phyloP scores from a whole-genome alignment of 2,113 vertebrate species.

The Epinephelus fuscoguttatus region DNA sequence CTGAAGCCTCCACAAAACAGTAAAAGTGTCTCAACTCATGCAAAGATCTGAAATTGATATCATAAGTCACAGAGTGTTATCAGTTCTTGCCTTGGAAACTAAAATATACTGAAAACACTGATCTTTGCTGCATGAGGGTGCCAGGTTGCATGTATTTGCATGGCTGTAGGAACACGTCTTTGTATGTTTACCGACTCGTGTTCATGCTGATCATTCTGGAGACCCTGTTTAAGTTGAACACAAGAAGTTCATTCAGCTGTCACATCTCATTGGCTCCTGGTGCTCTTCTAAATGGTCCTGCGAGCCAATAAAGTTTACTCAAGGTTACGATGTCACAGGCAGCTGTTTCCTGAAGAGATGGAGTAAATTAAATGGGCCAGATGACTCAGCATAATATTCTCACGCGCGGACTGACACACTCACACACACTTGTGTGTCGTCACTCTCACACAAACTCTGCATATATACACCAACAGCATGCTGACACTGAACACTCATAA shows the following conservation, averaged over 20 bases:
- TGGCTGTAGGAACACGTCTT: background rate
- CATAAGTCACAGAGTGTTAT: background rate
- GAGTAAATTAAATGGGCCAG: slow-evolving; percentile 63
- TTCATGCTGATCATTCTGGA: background rate
- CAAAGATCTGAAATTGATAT: slow-evolving; percentile 20
- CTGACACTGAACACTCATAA: slow-evolving; percentile 20
- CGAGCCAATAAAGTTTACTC: slow-evolving; percentile 68
- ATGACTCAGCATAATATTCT: slow-evolving; percentile 65
- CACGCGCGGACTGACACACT: slow-evolving; percentile 3
- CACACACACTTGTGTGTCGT: slow-evolving; percentile 4
- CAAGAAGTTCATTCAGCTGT: slow-evolving; percentile 43
- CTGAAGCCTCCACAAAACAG: background rate
- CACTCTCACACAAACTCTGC: slow-evolving; percentile 15
- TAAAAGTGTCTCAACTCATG: background rate
- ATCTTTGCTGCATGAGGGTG: background rate
- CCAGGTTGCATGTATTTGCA: background rate
- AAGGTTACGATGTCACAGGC: slow-evolving; percentile 68
- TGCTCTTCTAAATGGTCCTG: slow-evolving; percentile 36
- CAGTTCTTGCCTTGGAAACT: background rate
- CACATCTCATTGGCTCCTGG: slow-evolving; percentile 48
- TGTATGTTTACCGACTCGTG: background rate
- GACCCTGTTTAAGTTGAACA: slow-evolving; percentile 33
- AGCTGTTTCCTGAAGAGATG: slow-evolving; percentile 70
- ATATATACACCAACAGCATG: slow-evolving; percentile 7
- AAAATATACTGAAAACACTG: background rate